Evolutionary conservation across 2,888 invertebrate species (phyloP).

Genomic region (Diarsia dahlii): DNA sequence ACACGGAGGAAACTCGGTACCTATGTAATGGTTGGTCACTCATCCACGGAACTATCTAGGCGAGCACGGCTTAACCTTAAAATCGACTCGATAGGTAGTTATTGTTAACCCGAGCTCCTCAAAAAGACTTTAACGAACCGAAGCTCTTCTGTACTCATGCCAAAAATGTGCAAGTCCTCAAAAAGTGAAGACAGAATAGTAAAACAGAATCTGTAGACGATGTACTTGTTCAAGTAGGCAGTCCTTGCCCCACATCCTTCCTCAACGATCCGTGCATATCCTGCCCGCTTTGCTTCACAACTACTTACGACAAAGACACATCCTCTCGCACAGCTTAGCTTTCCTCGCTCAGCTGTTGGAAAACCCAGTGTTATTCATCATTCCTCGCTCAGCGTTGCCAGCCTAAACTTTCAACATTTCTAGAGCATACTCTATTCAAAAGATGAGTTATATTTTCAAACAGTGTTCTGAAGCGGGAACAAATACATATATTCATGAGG

Average conservation of each 20-base stretch:
- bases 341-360: background rate
- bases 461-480: conserved; percentile 25
- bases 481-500: conserved; percentile 56
- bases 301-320: conserved; percentile 9
- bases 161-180: background rate
- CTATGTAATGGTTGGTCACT: no score
- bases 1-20: no score
- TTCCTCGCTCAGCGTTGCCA: background rate
- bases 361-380: conserved; percentile 4
- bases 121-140: no score
- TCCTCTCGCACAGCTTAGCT: conserved; percentile 2
- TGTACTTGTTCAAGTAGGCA: background rate
- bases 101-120: no score
- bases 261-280: conserved; percentile 3
- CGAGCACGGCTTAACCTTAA: no score
- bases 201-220: background rate
- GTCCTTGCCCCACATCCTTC: conserved; percentile 12
- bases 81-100: no score
- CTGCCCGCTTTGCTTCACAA: background rate
- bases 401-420: conserved; percentile 28
- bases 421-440: conserved; percentile 40
- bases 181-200: background rate
- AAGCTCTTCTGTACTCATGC: no score
- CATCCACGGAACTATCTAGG: no score
- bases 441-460: conserved; percentile 42